A percentile compares a stretch with the other conserved stretches of the same genome.
These are phyloP conservation scores for Melangyna quadrimaculata DNA, from an alignment of 2,888 invertebrate species.

Conservation along the genomic window DNA sequence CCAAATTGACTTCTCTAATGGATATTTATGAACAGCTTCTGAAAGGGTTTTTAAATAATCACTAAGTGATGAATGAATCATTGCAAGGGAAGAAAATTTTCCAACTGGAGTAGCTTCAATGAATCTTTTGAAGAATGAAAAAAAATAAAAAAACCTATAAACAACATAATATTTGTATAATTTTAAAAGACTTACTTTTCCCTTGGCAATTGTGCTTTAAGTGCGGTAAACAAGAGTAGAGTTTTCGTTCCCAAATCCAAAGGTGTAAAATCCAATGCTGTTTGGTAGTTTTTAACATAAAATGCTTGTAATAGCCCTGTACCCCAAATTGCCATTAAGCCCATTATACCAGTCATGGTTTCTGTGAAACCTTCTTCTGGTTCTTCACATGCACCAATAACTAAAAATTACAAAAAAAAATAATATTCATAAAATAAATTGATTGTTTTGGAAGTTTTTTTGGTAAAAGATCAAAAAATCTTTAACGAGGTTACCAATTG, in stretches of 20 bases:
- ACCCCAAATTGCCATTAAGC: slow-evolving; percentile 75
- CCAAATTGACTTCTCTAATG: slow-evolving; percentile 31
- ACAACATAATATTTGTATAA: no score
- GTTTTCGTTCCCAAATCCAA: slow-evolving; percentile 75
- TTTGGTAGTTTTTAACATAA: not conserved
- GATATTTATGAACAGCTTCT: not conserved
- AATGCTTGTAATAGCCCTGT: slow-evolving; percentile 63
- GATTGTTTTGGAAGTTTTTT: no score
- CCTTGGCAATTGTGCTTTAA: slow-evolving; percentile 66
- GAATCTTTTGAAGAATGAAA: not conserved
- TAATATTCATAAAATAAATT: not conserved
- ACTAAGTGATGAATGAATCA: not conserved
- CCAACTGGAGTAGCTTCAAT: not conserved
- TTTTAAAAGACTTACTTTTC: slow-evolving; percentile 71
- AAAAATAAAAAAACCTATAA: no score
- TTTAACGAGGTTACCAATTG: slow-evolving; percentile 85
- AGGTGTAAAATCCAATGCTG: slow-evolving; percentile 75
- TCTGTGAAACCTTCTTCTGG: slow-evolving; percentile 76
- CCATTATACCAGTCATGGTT: slow-evolving; percentile 75
- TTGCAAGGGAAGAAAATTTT: not conserved
- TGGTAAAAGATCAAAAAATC: no score
- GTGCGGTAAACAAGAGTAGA: slow-evolving; percentile 73
- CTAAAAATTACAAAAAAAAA: not conserved
- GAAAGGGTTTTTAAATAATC: not conserved
- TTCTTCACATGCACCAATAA: slow-evolving; percentile 66